Evolutionary conservation across 2,888 invertebrate genomes (phyloP).

Genomic region (Troides aeacus): DNA sequence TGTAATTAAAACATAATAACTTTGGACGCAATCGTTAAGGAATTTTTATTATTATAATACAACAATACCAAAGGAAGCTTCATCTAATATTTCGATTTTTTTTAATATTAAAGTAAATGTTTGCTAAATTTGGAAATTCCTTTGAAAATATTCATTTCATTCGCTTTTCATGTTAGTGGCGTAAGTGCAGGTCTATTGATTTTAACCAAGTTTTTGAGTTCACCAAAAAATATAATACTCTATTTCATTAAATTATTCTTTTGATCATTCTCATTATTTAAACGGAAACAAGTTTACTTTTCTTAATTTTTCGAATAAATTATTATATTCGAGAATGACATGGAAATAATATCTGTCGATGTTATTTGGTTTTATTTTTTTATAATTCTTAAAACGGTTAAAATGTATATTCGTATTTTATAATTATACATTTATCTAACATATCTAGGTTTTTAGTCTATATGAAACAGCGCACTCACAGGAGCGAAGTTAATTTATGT

Average conservation of each 20-base stretch:
- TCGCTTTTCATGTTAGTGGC: not conserved
- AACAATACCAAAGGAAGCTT: conserved; percentile 1
- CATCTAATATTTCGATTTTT: not conserved
- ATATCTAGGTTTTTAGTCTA: too few species aligned
- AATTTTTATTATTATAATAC: conserved; percentile 15
- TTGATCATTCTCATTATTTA: not conserved
- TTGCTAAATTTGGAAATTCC: not conserved
- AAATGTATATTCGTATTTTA: too few species aligned
- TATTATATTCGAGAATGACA: not conserved
- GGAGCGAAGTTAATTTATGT: too few species aligned
- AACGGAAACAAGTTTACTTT: too few species aligned
- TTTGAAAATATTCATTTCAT: conserved; percentile 2
- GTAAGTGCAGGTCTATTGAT: conserved; percentile 13
- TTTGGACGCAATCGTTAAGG: conserved; percentile 9
- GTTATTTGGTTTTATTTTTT: too few species aligned
- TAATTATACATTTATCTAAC: too few species aligned
- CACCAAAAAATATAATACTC: not conserved
- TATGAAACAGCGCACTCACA: not conserved
- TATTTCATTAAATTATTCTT: not conserved
- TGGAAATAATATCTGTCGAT: too few species aligned
- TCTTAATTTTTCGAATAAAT: not conserved
- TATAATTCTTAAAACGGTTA: too few species aligned
- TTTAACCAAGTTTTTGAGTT: not conserved
- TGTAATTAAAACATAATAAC: conserved; percentile 21
- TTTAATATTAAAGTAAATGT: not conserved